A percentile compares a stretch with the other conserved stretches of the same genome.
Evolutionary conservation across 2,797 vertebrate species (phyloP).

Genomic region (Eulemur rubriventer): DNA sequence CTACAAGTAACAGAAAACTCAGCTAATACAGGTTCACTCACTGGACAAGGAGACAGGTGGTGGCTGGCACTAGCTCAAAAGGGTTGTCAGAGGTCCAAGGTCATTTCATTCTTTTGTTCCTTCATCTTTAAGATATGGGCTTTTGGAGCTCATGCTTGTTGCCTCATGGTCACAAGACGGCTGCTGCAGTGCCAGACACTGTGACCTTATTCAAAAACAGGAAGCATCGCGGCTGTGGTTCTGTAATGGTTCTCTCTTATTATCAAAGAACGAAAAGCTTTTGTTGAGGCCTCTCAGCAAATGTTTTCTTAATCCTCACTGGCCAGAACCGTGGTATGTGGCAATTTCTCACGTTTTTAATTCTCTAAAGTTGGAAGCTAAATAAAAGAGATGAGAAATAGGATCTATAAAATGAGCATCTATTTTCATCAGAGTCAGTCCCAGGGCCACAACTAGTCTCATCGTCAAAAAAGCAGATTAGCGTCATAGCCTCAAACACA

Average conservation of each 20-base stretch:
- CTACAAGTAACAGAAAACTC: neutral
- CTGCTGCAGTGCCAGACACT: neutral
- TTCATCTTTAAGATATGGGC: neutral
- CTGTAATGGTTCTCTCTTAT: neutral
- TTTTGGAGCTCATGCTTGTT: neutral
- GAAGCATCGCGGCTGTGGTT: neutral
- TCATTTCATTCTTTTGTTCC: neutral
- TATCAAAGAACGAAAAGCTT: neutral
- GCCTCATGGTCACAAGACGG: neutral
- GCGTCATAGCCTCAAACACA: too few relatives aligned
- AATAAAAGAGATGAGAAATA: neutral
- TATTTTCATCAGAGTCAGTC: neutral
- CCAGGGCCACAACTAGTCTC: neutral
- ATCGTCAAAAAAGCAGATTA: neutral
- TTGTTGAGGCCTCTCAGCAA: neutral
- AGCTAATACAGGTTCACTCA: neutral
- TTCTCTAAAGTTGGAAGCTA: neutral
- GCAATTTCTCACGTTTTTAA: neutral
- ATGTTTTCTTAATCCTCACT: neutral
- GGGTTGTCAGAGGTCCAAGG: neutral
- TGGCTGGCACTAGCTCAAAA: neutral
- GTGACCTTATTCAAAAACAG: neutral
- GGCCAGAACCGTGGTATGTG: neutral
- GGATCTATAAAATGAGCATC: neutral
- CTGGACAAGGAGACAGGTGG: too few relatives aligned